Evolutionary conservation across 2,113 vertebrate species (phyloP), one percentile per base, ranked within the genome.

Genomic region (Mirounga angustirostris): DNA sequence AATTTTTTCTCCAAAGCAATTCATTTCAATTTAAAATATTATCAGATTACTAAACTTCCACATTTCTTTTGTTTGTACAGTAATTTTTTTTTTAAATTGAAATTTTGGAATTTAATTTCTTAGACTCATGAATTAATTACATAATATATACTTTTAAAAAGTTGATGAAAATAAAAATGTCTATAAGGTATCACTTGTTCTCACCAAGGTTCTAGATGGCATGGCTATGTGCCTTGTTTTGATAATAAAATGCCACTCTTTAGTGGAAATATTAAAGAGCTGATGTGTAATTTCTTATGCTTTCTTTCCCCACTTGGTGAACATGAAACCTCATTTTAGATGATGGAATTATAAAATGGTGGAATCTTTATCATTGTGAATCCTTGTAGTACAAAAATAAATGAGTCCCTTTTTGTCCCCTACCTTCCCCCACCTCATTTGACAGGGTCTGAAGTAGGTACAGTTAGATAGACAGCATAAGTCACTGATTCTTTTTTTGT

Each of bases 21-120:
- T 94, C 46, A 56, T 96, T 94, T 95, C 73, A 83, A 50, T 24
- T 7, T 43, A 40, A 84, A 83, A 82, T 18, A 69, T 84, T 52
- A 91, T 59, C 71, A 92, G 84, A 93, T 84, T 80, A 67, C 33
- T 74, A 74, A 82, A 50, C 18, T 79, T 93, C 83, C 36, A 4
- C 22, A 81, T 88, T 93, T 74, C 11, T 78, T 63, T 73, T 86
- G 30, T 97, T 83, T 85, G 9, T 83, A n/a, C 0, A 58, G 30
- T 89, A 93, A 67, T 65, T 28, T 91, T 94, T 73, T 50, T 93
- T 78, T 43, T 43, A 43, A 95, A 59, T 0, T 12, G 9, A 91
- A 83, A 71, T 94, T 95, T 91, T 56, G 11, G 21, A 97, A 74
- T 89, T 85, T 82, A 80, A 84, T 10, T 91, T 95, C 91, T 81